Percentiles rank a stretch among this genome's conserved stretches.
phyloP scores from a whole-genome alignment of 2,888 invertebrate species.

The Aspidiotus destructor region DNA sequence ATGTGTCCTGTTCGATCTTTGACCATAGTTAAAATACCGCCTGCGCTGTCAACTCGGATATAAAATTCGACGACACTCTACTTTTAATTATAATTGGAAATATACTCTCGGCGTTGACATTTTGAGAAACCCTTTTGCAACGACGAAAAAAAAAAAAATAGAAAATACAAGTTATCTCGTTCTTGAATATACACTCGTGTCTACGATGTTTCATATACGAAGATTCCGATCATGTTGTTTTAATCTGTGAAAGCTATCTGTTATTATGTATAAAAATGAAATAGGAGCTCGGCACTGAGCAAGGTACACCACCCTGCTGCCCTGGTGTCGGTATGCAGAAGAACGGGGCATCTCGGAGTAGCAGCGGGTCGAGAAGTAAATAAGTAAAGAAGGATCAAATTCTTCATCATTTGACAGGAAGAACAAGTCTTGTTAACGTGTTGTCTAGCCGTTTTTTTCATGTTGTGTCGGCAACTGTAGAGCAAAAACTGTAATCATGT shows the following conservation, averaged over 20 bases:
- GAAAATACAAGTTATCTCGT: constrained; percentile 15
- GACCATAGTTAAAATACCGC: not conserved
- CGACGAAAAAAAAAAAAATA: constrained; percentile 9
- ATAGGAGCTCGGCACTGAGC: constrained; percentile 19
- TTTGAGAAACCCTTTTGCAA: constrained; percentile 10
- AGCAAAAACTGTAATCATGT: constrained; percentile 28
- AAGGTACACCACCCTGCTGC: not conserved
- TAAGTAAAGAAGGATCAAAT: constrained; percentile 24
- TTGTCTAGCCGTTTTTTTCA: constrained; percentile 24
- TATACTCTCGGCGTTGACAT: not conserved
- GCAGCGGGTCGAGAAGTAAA: constrained; percentile 16
- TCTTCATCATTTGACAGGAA: constrained; percentile 28
- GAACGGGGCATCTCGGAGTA: not conserved
- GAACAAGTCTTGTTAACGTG: constrained; percentile 30
- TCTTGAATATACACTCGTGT: not conserved
- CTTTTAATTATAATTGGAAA: too few species aligned
- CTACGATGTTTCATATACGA: not conserved
- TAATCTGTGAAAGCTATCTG: constrained; percentile 31
- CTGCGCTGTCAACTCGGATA: not conserved
- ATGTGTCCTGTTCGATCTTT: too few species aligned
- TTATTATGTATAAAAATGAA: constrained; percentile 32
- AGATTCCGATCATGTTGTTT: constrained; percentile 27
- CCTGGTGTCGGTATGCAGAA: not conserved
- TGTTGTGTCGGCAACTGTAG: constrained; percentile 19
- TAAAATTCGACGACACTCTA: not conserved